phyloP scores from a whole-genome alignment of 2,797 vertebrate genomes.

The Chloroceryle amazona region DNA sequence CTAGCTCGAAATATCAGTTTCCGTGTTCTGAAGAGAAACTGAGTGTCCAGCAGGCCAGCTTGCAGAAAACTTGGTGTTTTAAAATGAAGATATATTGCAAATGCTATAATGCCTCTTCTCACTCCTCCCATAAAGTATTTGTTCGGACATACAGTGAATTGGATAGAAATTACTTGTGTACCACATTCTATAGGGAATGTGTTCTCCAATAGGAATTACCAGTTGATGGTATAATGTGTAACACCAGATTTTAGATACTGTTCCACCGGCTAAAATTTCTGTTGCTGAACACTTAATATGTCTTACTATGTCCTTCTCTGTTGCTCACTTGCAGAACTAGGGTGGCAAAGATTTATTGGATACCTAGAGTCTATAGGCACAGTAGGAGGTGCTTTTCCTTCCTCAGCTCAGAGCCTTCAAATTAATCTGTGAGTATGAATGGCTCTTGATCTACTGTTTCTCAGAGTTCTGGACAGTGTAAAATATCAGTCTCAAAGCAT shows the following conservation, averaged over 20 bases:
- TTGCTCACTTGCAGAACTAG: background rate
- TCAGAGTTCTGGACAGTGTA: conserved; percentile 31
- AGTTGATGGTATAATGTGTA: background rate
- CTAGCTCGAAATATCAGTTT: conserved; percentile 61
- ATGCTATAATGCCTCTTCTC: conserved; percentile 2
- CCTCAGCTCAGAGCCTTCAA: background rate
- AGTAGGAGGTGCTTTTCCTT: background rate
- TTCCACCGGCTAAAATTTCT: conserved; percentile 11
- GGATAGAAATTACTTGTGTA: background rate
- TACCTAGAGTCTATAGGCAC: background rate
- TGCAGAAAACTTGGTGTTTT: conserved; percentile 41
- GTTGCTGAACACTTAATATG: background rate
- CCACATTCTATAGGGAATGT: background rate
- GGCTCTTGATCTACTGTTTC: background rate
- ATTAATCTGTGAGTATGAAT: background rate
- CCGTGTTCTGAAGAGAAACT: conserved; percentile 11
- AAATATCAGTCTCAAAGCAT: conserved; percentile 43
- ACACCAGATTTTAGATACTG: conserved; percentile 13
- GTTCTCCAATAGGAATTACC: background rate
- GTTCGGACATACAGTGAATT: conserved; percentile 26
- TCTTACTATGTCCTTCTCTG: background rate
- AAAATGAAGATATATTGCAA: conserved; percentile 61
- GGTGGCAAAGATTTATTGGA: background rate
- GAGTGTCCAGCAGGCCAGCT: background rate
- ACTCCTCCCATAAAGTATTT: conserved; percentile 41